phyloP scores from a whole-genome alignment of 2,888 invertebrate species.

The Pilophorus perplexus region DNA sequence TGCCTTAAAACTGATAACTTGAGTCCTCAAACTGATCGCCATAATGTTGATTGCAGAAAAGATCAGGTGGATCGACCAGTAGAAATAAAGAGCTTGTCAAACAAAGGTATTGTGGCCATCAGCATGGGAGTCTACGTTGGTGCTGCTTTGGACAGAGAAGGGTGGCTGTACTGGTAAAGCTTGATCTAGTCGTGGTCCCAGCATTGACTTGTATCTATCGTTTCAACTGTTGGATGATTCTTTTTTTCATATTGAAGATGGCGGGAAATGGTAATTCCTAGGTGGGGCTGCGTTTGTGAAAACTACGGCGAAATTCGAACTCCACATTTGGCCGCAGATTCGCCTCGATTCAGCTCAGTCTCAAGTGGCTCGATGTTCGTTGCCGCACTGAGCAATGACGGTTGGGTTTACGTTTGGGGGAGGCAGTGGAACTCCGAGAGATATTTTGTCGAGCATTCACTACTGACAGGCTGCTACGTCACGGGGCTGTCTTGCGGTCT shows the following conservation, averaged over 20 bases:
- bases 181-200: not conserved
- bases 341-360: not conserved
- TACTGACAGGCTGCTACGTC: slow-evolving; percentile 14
- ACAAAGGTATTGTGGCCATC: slow-evolving; percentile 7
- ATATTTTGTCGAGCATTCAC: slow-evolving; percentile 18
- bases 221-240: too few relatives aligned
- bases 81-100: slow-evolving; percentile 11
- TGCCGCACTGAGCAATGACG: slow-evolving; percentile 11
- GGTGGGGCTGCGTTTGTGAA: slow-evolving; percentile 21
- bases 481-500: slow-evolving; percentile 17
- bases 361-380: slow-evolving; percentile 29
- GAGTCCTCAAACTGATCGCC: not conserved
- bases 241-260: too few relatives aligned
- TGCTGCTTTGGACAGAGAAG: slow-evolving; percentile 22
- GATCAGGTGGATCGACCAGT: slow-evolving; percentile 1
- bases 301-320: slow-evolving; percentile 18
- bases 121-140: slow-evolving; percentile 20
- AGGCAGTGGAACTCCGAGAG: slow-evolving; percentile 23
- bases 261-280: too few relatives aligned
- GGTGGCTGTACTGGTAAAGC: slow-evolving; percentile 34
- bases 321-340: slow-evolving; percentile 5
- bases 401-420: slow-evolving; percentile 33
- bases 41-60: not conserved
- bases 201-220: not conserved
- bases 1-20: not conserved